phyloP scores from a whole-genome alignment of 2,113 vertebrate species.

The Orcinus orca region DNA sequence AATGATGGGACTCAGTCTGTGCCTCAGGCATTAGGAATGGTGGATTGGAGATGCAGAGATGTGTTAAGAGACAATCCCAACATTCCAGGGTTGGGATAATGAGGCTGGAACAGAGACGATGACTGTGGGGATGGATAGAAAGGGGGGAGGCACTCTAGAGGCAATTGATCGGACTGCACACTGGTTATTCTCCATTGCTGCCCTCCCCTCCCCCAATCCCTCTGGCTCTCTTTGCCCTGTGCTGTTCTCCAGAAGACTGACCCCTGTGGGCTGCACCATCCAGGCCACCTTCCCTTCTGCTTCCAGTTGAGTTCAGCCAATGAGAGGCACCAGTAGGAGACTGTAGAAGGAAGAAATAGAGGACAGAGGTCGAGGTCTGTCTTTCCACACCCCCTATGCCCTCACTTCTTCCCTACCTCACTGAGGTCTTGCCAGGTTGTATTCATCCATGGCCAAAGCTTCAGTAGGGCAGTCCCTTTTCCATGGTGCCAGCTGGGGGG shows the following conservation, averaged over 20 bases:
- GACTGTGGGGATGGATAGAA: background rate
- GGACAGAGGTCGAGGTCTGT: background rate
- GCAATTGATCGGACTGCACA: background rate
- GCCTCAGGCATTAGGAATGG: background rate
- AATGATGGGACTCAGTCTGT: background rate
- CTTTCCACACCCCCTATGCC: background rate
- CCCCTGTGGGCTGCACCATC: background rate
- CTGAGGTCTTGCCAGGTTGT: background rate
- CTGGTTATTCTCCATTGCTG: background rate
- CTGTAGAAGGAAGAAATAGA: background rate
- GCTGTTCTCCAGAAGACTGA: background rate
- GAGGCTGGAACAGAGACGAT: background rate
- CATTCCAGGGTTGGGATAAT: background rate
- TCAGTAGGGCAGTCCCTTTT: background rate
- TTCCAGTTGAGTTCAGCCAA: background rate
- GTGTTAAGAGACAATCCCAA: background rate
- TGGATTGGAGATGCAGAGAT: background rate
- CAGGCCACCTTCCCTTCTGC: background rate
- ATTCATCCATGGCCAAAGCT: background rate
- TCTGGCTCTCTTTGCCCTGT: background rate
- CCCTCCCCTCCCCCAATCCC: background rate
- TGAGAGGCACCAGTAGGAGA: background rate
- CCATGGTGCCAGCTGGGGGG: background rate
- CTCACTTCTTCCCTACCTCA: background rate
- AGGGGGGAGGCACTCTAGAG: background rate